Evolutionary conservation across 1,140 invertebrate genomes (phyloP), one percentile per base, ranked within the genome.

Genomic region (Lineus longissimus): DNA sequence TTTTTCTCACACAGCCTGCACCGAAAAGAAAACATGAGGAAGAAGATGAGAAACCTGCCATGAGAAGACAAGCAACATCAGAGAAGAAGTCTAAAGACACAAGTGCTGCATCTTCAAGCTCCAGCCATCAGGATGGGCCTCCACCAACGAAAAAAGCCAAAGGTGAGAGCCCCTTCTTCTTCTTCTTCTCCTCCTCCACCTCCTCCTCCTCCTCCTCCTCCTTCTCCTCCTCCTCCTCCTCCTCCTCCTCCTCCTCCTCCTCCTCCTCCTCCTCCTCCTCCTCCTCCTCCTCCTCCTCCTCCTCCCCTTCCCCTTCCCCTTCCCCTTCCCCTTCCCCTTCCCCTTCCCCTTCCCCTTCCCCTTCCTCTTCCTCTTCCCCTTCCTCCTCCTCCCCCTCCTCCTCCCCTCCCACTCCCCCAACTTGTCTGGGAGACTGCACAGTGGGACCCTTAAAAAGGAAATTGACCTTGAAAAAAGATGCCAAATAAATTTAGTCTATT

Each of bases 1-100:
- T 25, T 17, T 19, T n/a, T 9, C n/a, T 54, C 19, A 33, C 29
- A 59, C 58, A 41, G 36, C 60, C 15, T 43, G 17, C 0, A 62
- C 64, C 33, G 57, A 65, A 45, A 55, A 45, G 61, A 56, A 61
- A 51, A 54, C 61, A 64, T 22, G 33, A 17, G 15, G 30, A 43
- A 51, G 61, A 27, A 15, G 30, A n/a, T 19, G 54, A 47, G n/a
- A 63, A 43, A 33, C 62, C 22, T 29, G 29, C 33, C 33, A 36
- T 36, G 33, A 36, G 15, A 36, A 36, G 15, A 15, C 33, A 71
- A 63, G 64, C 70, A 22, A 15, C 70, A 0, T 59, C 75, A 23
- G 67, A 64, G 59, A 75, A 72, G 69, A 71, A 73, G 63, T 70
- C 71, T 41, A 76, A 72, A 45, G 73, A 73, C 65, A 30, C 75